phyloP scores from a whole-genome alignment of 2,797 vertebrate species.

The Hippopotamyrus pictus region DNA sequence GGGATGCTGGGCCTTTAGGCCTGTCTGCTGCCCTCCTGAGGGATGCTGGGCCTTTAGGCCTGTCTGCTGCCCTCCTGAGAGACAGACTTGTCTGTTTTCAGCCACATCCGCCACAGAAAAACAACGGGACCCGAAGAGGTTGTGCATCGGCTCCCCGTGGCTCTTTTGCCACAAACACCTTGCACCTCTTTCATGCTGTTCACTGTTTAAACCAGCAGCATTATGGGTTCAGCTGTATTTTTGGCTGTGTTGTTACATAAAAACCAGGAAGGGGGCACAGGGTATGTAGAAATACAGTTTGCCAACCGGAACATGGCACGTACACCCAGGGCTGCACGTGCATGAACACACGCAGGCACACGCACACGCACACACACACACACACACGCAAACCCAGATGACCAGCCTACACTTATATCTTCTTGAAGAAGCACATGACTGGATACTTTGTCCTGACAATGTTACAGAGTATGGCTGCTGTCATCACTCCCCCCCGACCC shows the following conservation, averaged over 20 bases:
- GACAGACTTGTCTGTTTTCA: neutral
- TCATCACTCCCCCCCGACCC: conserved; percentile 28
- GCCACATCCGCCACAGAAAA: neutral
- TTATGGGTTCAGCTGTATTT: neutral
- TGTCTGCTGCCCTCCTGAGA: no score
- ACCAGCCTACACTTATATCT: neutral
- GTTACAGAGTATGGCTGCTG: conserved; percentile 31
- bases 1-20: no score
- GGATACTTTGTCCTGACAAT: conserved; percentile 40
- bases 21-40: no score
- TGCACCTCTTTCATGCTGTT: neutral
- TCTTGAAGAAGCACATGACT: neutral
- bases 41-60: no score
- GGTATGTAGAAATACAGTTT: neutral
- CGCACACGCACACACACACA: neutral
- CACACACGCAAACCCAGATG: neutral
- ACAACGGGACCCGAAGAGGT: neutral
- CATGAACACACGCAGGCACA: neutral
- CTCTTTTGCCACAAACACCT: neutral
- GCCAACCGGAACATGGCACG: neutral
- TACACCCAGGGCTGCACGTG: neutral
- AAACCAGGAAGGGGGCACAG: neutral
- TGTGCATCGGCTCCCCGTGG: neutral
- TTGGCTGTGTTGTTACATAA: neutral
- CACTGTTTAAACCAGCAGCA: neutral